These are phyloP conservation scores for Coregonus suidteri DNA, from an alignment of 2,797 vertebrate species.

Conservation along the genomic window DNA sequence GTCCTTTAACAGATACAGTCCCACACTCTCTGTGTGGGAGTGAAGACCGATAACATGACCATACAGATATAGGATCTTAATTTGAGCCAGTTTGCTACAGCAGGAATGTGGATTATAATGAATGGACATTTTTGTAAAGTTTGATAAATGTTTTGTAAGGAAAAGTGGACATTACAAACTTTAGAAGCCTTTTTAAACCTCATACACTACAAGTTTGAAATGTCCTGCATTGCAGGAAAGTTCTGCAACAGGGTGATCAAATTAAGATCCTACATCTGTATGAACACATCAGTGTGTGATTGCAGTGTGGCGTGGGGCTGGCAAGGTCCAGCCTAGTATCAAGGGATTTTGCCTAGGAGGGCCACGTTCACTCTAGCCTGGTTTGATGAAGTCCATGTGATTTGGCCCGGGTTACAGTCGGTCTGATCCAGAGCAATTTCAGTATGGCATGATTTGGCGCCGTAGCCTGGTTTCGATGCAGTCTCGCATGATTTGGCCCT, in stretches of 20 bases:
- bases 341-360: slow-evolving; percentile 42
- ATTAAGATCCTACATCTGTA: no score
- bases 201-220: no score
- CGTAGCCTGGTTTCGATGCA: slow-evolving; percentile 27
- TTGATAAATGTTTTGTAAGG: no score
- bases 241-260: no score
- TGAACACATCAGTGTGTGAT: slow-evolving; percentile 70
- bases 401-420: slow-evolving; percentile 32
- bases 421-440: slow-evolving; percentile 51
- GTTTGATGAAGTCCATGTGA: slow-evolving; percentile 61
- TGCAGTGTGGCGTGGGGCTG: slow-evolving; percentile 66
- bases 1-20: slow-evolving; percentile 60
- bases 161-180: no score
- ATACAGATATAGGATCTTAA: slow-evolving; percentile 26
- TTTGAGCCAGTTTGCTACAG: no score
- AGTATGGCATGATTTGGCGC: neutral
- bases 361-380: slow-evolving; percentile 68
- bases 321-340: slow-evolving; percentile 59
- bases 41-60: slow-evolving; percentile 63
- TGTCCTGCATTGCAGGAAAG: no score
- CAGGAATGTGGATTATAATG: no score
- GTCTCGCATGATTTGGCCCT: slow-evolving; percentile 9
- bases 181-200: no score
- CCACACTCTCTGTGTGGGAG: slow-evolving; percentile 47
- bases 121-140: no score